Percentiles rank a stretch among this genome's conserved stretches.
These are phyloP conservation scores for Bruchidius siliquastri DNA, from an alignment of 2,888 invertebrate genomes.

Conservation along the genomic window DNA sequence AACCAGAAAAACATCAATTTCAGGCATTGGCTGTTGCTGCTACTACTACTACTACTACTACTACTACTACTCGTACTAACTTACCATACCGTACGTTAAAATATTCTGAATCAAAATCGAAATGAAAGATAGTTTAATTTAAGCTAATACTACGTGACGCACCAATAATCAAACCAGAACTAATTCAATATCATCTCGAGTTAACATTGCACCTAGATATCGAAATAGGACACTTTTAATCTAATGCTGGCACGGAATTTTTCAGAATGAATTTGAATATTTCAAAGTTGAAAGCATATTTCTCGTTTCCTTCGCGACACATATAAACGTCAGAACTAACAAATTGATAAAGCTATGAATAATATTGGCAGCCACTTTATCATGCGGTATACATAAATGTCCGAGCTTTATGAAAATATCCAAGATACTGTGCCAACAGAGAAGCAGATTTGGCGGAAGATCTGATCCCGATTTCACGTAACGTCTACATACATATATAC, in stretches of 20 bases:
- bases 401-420: background rate
- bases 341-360: background rate
- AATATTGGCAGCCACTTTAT: background rate
- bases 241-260: background rate
- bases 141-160: no score
- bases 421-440: background rate
- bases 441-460: background rate
- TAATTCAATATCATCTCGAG: no score
- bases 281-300: background rate
- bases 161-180: no score
- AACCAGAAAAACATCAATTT: no score
- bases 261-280: background rate
- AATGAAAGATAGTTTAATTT: no score
- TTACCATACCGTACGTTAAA: no score
- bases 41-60: no score
- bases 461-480: background rate
- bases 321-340: background rate
- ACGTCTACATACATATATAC: background rate
- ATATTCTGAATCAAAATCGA: no score
- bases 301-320: background rate
- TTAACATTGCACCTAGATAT: no score
- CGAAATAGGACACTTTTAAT: background rate
- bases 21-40: no score
- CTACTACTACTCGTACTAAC: no score
- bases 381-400: background rate